A percentile compares a stretch with the other conserved stretches of the same genome.
These are phyloP conservation scores for Andinoacara biseriatus DNA, from an alignment of 2,113 vertebrate species.

Conservation along the genomic window DNA sequence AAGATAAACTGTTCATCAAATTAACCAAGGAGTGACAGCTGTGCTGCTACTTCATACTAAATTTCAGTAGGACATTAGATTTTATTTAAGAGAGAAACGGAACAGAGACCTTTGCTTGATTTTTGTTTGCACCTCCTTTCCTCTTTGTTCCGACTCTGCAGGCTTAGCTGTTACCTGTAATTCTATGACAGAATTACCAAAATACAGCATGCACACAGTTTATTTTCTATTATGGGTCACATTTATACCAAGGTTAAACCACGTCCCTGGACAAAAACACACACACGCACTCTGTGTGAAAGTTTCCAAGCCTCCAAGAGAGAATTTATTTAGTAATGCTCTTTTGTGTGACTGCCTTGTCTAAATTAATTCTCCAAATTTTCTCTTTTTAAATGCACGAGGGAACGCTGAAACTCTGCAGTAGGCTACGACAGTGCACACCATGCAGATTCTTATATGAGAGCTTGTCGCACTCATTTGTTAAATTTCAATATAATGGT, in stretches of 20 bases:
- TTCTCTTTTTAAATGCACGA: conserved; percentile 19
- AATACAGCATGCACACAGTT: conserved; percentile 1
- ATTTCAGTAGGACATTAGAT: conserved; percentile 3
- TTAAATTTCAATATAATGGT: conserved; percentile 25
- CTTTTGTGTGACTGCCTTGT: conserved; percentile 38
- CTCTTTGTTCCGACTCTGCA: background rate
- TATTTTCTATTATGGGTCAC: conserved; percentile 22
- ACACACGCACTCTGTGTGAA: conserved; percentile 4
- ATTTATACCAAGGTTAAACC: conserved; percentile 20
- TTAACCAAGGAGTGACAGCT: conserved; percentile 13
- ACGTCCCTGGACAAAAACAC: conserved; percentile 21
- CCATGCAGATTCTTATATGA: background rate
- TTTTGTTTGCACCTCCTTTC: background rate
- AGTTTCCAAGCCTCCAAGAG: conserved; percentile 15
- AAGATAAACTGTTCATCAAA: conserved; percentile 27
- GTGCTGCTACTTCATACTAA: background rate
- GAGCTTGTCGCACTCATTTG: conserved; percentile 1
- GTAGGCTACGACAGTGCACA: background rate
- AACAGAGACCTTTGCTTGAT: background rate
- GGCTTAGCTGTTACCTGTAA: background rate
- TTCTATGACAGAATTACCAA: background rate
- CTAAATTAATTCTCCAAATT: conserved; percentile 37
- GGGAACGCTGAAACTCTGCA: conserved; percentile 15
- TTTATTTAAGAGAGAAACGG: background rate
- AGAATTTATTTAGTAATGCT: conserved; percentile 48